These are phyloP conservation scores for Hofmannophila pseudospretella DNA, from an alignment of 2,888 invertebrate genomes.

Conservation along the genomic window DNA sequence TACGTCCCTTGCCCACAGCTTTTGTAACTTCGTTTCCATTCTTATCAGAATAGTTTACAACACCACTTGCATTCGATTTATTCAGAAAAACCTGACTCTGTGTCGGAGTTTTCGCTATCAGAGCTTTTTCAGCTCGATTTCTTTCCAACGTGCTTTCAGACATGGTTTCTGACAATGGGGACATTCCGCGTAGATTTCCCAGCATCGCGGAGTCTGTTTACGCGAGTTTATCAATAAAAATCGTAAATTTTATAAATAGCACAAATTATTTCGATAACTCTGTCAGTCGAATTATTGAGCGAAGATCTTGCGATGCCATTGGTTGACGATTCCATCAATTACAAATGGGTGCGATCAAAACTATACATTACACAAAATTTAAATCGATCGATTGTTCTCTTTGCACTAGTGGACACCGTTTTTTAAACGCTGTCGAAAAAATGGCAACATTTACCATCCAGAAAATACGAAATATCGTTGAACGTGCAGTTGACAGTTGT, in stretches of 20 bases:
- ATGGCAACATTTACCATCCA: background rate
- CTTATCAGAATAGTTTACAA: conserved; percentile 64
- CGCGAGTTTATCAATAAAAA: conserved; percentile 20
- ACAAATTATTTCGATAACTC: conserved; percentile 14
- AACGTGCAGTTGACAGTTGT: conserved; percentile 6
- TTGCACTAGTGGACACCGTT: no score
- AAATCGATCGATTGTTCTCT: conserved; percentile 4
- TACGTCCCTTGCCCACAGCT: conserved; percentile 63
- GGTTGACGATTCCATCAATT: conserved; percentile 34
- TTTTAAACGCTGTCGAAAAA: background rate
- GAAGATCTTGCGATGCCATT: conserved; percentile 35
- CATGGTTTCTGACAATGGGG: conserved; percentile 62
- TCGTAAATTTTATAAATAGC: conserved; percentile 55
- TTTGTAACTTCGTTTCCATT: conserved; percentile 67
- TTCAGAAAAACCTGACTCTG: conserved; percentile 46
- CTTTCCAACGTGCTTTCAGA: conserved; percentile 59
- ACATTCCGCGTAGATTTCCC: conserved; percentile 50
- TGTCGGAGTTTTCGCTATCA: conserved; percentile 54
- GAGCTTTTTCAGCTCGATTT: conserved; percentile 61
- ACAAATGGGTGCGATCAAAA: conserved; percentile 1
- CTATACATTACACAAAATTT: background rate
- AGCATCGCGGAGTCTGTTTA: conserved; percentile 39
- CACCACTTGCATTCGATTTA: conserved; percentile 29
- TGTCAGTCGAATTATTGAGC: conserved; percentile 67
- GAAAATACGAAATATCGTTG: background rate